phyloP scores from a whole-genome alignment of 2,888 invertebrate species.

The Pocota personata region DNA sequence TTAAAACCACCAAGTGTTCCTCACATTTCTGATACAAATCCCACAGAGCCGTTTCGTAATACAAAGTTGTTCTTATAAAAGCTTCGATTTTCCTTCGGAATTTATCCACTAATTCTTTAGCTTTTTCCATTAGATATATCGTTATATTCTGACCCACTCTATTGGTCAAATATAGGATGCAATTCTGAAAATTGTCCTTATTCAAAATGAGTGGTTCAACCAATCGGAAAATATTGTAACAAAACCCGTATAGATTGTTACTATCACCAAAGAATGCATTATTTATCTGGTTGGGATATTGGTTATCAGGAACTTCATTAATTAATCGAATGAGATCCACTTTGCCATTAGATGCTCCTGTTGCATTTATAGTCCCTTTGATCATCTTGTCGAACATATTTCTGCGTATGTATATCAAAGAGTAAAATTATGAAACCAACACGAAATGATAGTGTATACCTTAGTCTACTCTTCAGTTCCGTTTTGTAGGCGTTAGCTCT shows the following conservation, averaged over 20 bases:
- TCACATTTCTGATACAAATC: slow-evolving; percentile 41
- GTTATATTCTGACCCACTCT: background rate
- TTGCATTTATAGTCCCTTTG: slow-evolving; percentile 77
- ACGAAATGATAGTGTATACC: slow-evolving; percentile 70
- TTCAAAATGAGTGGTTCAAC: slow-evolving; percentile 11
- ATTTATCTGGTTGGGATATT: slow-evolving; percentile 78
- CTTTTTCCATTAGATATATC: background rate
- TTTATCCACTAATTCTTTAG: slow-evolving; percentile 2
- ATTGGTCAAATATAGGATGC: slow-evolving; percentile 1
- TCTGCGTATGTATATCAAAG: slow-evolving; percentile 65
- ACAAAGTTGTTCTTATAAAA: slow-evolving; percentile 30
- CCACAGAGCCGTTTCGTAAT: slow-evolving; percentile 36
- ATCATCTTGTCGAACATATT: slow-evolving; percentile 78
- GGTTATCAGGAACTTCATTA: slow-evolving; percentile 78
- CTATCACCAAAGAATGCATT: slow-evolving; percentile 56
- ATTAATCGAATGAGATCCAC: slow-evolving; percentile 79
- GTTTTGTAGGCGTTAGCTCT: slow-evolving; percentile 76
- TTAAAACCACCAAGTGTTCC: background rate
- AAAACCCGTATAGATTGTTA: background rate
- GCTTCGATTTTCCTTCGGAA: slow-evolving; percentile 12
- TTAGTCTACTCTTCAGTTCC: slow-evolving; percentile 77
- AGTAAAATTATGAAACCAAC: background rate
- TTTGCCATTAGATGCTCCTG: slow-evolving; percentile 75
- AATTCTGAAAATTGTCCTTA: slow-evolving; percentile 19
- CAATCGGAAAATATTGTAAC: background rate